Conservation (phyloP, 1,140 invertebrate genomes). For the Batillaria attramentaria region DNA sequence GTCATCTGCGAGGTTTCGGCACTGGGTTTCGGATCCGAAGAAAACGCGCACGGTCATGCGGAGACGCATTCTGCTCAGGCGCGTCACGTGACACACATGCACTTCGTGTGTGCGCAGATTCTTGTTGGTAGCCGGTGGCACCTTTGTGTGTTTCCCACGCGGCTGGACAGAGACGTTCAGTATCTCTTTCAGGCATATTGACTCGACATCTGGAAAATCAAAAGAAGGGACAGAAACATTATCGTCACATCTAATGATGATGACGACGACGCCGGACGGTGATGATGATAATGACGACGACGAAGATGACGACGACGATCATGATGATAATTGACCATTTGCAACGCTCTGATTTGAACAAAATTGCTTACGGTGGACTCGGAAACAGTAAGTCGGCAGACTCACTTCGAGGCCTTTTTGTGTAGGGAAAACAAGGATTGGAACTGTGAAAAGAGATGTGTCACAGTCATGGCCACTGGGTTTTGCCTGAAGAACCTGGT, state of each 20-base stretch:
- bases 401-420: too few relatives aligned
- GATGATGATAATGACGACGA: too few relatives aligned
- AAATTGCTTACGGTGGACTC: background rate
- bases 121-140: background rate
- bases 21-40: background rate
- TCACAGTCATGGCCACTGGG: too few relatives aligned
- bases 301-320: too few relatives aligned
- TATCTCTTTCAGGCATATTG: background rate
- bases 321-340: too few relatives aligned
- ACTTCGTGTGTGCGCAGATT: background rate
- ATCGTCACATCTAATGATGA: background rate
- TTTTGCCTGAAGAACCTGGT: too few relatives aligned
- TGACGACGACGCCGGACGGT: too few relatives aligned
- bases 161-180: background rate
- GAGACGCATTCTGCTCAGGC: background rate
- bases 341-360: background rate
- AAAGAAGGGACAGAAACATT: background rate
- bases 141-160: background rate
- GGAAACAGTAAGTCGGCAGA: too few relatives aligned
- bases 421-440: too few relatives aligned
- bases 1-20: background rate
- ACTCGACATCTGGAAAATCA: conserved; percentile 5
- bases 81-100: background rate
- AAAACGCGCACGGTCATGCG: background rate
- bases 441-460: too few relatives aligned